These are phyloP conservation scores for Apis cerana DNA, from an alignment of 1,140 invertebrate genomes.

Conservation along the genomic window DNA sequence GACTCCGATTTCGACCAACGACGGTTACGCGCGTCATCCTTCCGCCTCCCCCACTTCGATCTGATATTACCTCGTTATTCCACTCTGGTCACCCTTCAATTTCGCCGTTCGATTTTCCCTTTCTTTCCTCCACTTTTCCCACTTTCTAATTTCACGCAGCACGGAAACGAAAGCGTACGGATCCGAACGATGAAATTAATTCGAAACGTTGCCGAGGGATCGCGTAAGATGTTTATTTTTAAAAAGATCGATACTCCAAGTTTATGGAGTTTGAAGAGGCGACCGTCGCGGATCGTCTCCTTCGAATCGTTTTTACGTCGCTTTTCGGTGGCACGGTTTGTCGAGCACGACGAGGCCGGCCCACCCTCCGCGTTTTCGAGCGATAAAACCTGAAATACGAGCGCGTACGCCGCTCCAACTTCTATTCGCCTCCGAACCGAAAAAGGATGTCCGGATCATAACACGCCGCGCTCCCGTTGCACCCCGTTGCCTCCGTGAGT, in stretches of 20 bases:
- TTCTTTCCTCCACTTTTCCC: neutral
- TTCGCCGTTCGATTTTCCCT: neutral
- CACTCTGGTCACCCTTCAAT: neutral
- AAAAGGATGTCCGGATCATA: constrained; percentile 78
- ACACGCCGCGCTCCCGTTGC: constrained; percentile 54
- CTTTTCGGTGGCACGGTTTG: constrained; percentile 41
- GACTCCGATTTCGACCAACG: constrained; percentile 54
- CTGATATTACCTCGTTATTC: constrained; percentile 14
- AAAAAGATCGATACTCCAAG: neutral
- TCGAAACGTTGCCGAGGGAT: neutral
- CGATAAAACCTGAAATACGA: constrained; percentile 81
- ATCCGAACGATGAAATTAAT: no score
- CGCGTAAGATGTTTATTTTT: no score
- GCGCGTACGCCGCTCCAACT: constrained; percentile 52
- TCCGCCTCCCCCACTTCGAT: neutral
- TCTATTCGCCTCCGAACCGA: constrained; percentile 50
- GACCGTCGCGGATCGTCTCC: constrained; percentile 9
- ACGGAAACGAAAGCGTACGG: no score
- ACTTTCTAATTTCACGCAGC: no score
- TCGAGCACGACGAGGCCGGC: constrained; percentile 29
- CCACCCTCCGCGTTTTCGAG: constrained; percentile 67
- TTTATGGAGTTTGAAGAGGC: neutral
- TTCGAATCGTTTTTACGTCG: neutral
- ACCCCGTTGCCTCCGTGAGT: constrained; percentile 59
- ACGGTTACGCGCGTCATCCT: constrained; percentile 23